Evolutionary conservation across 2,113 vertebrate genomes (phyloP), one percentile per base, ranked within the genome.

Genomic region (Psammodynastes pulverulentus): DNA sequence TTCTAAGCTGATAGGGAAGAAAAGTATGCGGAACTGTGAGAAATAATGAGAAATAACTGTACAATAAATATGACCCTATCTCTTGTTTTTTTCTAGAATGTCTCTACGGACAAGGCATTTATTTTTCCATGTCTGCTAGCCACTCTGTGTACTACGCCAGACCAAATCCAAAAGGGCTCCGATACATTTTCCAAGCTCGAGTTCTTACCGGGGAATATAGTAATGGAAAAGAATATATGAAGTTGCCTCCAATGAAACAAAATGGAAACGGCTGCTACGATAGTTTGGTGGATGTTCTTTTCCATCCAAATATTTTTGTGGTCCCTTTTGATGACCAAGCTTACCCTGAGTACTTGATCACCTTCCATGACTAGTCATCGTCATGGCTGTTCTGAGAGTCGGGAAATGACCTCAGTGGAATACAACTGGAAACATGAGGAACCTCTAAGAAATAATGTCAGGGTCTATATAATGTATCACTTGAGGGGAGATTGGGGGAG

Each of bases 281-380:
- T 51, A 93, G 92, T 34, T 15, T 93, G 34, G 92, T 91, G 39
- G 49, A 93, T 1, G 19, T 46, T 24, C 10, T 51, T 48, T 17
- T 2, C 1, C 43, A 51, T 5, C 92, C 92, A 0, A 52, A 9
- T 9, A 43, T 91, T 21, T 93, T 93, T 13, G 90, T 91, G 86
- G 86, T 49, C 3, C 89, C 52, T 26, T 93, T 93, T 46, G 92
- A 93, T 8, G 92, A 93, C 39, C 72, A 89, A 1, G 67, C 87
- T 19, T 93, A 93, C 34, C 92, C 92, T 6, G 90, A 93, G 10
- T 93, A 93, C 29, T 84, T 93, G 10, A 91, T 93, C 90, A 93
- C 90, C 5, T 91, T 91, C 48, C 0, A 0, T 8, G 17, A 10
- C 29, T 1, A 5, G 2, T 7, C 17, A 34, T 10, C 51, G 34